Conservation (phyloP, 2,888 invertebrate genomes). For the Cheilosia soror region DNA sequence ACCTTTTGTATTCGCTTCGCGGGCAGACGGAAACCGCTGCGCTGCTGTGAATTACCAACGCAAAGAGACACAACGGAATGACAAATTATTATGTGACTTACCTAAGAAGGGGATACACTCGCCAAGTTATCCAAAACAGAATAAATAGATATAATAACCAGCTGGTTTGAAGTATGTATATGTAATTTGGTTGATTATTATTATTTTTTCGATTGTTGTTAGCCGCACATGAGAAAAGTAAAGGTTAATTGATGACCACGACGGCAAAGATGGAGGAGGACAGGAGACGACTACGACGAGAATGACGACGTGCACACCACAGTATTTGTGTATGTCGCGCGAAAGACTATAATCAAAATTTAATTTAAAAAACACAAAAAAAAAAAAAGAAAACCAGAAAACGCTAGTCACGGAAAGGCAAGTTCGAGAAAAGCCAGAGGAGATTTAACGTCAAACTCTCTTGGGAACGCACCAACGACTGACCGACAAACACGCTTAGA, state of each 20-base stretch:
- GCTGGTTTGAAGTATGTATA: conserved; percentile 28
- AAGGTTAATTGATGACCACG: conserved; percentile 18
- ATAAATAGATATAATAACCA: conserved; percentile 40
- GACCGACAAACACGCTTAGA: conserved; percentile 69
- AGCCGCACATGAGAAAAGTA: conserved; percentile 55
- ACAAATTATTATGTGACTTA: conserved; percentile 31
- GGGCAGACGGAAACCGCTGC: not conserved
- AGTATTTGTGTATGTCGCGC: conserved; percentile 38
- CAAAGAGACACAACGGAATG: conserved; percentile 9
- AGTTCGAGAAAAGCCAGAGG: conserved; percentile 46
- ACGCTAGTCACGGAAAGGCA: conserved; percentile 30
- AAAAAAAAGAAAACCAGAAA: not conserved
- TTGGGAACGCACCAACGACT: conserved; percentile 78
- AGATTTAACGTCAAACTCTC: conserved; percentile 76
- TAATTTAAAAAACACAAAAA: too few species aligned
- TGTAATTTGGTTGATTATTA: conserved; percentile 4
- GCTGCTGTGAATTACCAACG: conserved; percentile 2
- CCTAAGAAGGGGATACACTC: conserved; percentile 18
- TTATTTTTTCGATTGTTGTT: conserved; percentile 30
- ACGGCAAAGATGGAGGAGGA: conserved; percentile 1
- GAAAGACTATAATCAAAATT: conserved; percentile 25
- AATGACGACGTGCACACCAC: conserved; percentile 25
- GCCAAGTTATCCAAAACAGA: conserved; percentile 47
- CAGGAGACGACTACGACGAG: conserved; percentile 4
- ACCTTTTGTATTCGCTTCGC: conserved; percentile 4